A percentile compares a stretch with the other conserved stretches of the same genome.
These are phyloP conservation scores for Drosophila borealis DNA, from an alignment of 2,888 invertebrate species.

Conservation along the genomic window DNA sequence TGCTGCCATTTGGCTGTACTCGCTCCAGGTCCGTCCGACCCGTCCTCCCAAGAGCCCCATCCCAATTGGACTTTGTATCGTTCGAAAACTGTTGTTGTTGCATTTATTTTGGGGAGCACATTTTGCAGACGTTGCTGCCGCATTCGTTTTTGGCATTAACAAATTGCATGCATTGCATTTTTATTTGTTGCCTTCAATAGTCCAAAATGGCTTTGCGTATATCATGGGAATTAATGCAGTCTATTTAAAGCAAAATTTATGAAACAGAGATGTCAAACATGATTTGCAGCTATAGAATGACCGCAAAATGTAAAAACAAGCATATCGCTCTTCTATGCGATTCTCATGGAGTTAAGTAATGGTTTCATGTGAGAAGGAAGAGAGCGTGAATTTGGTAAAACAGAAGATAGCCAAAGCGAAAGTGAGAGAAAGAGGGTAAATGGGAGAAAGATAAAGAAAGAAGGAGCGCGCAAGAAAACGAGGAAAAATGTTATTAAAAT, in stretches of 20 bases:
- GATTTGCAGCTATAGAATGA: constrained; percentile 24
- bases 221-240: constrained; percentile 14
- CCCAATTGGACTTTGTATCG: constrained; percentile 47
- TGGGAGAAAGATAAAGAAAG: too few species aligned
- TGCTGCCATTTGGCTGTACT: constrained; percentile 32
- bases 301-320: background rate
- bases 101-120: constrained; percentile 34
- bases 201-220: constrained; percentile 38
- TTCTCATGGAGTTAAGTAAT: constrained; percentile 1
- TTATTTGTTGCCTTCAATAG: constrained; percentile 38
- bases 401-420: too few species aligned
- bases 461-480: too few species aligned
- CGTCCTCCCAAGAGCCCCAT: background rate
- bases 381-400: too few species aligned
- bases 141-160: constrained; percentile 37
- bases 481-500: too few species aligned
- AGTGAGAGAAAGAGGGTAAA: background rate
- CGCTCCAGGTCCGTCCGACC: constrained; percentile 14
- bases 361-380: too few species aligned
- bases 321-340: constrained; percentile 10
- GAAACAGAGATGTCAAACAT: constrained; percentile 20
- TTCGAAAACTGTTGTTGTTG: constrained; percentile 16
- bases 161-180: constrained; percentile 53
- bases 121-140: constrained; percentile 23
- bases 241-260: constrained; percentile 37